Evolutionary conservation across 2,113 vertebrate species (phyloP), one percentile per base, ranked within the genome.

Genomic region (Halichoeres trimaculatus): DNA sequence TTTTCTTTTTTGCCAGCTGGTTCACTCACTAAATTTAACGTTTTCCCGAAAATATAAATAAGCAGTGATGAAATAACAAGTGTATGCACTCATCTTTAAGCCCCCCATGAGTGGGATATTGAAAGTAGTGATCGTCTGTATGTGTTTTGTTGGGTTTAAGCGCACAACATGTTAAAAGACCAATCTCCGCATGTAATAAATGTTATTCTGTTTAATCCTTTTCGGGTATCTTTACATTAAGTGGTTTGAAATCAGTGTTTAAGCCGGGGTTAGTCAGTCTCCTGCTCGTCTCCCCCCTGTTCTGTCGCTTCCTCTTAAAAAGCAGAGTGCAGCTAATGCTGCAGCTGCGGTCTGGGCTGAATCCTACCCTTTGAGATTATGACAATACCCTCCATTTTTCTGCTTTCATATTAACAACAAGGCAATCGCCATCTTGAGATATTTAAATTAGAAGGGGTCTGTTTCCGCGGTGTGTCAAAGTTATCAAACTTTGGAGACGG

Each of bases 311-410:
- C 91, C 93, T 93, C 85, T 56, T 84, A 58, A 74, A 58, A 74
- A 70, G 87, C 88, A 90, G 77, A 91, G 78, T 75, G 93, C 94
- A 92, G 95, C 94, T 94, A 74, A 74, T 64, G 95, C 93, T 55
- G 94, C 72, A 59, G 80, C 69, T 91, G 92, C 93, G 79, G 93
- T 92, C 92, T 94, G 93, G 91, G 93, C 85, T 93, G 91, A 94
- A 93, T 94, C 96, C 90, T 95, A 91, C 93, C 94, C 94, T 96
- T 95, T 97, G 94, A 96, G 94, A 95, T 95, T 95, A 95, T 96
- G 95, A 95, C 95, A 95, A 95, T 95, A 95, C 95, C 95, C 95
- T 96, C 95, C 95, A 96, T 96, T 95, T 96, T 93, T 94, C 89
- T 95, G 94, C 91, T 94, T 94, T 96, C 70, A 60, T 78, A 84